Conservation (phyloP, 2,888 invertebrate species). For the Selenia dentaria region DNA sequence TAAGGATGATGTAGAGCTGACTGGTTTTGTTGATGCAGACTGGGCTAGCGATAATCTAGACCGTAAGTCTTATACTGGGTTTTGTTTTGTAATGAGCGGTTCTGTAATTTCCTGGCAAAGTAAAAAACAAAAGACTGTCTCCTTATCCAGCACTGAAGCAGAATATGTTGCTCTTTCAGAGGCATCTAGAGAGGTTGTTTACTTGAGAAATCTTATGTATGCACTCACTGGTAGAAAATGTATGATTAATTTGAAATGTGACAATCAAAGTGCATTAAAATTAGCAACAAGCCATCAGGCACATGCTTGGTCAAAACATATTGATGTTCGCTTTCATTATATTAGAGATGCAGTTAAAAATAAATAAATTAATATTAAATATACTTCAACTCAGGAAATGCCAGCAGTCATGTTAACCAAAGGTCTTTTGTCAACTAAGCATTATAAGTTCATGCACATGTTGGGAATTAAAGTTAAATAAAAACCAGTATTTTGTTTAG, state of each 20-base stretch:
- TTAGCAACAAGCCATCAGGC: neutral
- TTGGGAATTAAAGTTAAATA: too few species aligned
- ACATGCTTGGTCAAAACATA: neutral
- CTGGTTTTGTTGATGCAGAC: too few species aligned
- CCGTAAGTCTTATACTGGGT: too few species aligned
- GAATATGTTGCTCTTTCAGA: too few species aligned
- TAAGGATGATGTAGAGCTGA: neutral
- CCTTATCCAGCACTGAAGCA: too few species aligned
- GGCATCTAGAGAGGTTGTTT: too few species aligned
- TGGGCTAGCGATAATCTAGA: too few species aligned
- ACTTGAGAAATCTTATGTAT: too few species aligned
- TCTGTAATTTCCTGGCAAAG: too few species aligned
- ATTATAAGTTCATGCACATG: neutral
- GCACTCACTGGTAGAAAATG: neutral
- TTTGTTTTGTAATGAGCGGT: too few species aligned
- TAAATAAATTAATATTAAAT: neutral
- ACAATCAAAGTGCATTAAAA: conserved; percentile 8
- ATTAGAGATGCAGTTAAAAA: neutral
- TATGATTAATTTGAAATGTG: neutral
- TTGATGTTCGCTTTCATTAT: neutral
- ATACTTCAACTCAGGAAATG: neutral
- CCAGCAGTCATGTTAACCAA: neutral
- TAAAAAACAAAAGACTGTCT: too few species aligned
- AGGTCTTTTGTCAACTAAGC: neutral
- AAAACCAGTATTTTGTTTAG: too few species aligned